Evolutionary conservation across 2,797 vertebrate genomes (phyloP), one percentile per base, ranked within the genome.

Genomic region (Parambassis ranga): DNA sequence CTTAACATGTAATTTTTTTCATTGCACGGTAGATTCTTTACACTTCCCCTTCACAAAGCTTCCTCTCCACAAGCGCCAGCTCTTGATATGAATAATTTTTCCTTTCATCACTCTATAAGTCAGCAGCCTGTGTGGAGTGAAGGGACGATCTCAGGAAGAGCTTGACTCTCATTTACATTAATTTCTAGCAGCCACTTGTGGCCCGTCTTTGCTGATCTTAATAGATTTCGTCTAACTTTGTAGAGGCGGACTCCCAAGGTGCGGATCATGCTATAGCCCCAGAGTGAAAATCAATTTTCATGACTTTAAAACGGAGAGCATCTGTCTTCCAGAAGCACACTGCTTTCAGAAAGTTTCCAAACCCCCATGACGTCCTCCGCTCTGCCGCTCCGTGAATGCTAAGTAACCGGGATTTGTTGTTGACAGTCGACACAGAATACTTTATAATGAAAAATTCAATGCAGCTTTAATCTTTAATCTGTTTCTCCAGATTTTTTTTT

Each of bases 271-370:
- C 44, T 49, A 56, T 47, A 51, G 46, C 61, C 66, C 73, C 28
- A 10, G 58, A 82, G 62, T 26, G 32, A 67, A 81, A 85, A 83
- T 85, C 73, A 51, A 78, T 86, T 65, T 77, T 65, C 67, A 72
- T 71, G 71, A 77, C 77, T 70, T 81, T 71, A 67, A 79, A 77
- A 74, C 69, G 65, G 49, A 74, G 71, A 66, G 53, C 26, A 47
- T 69, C 56, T 60, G 56, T 69, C 55, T 59, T 14, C 30, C 38
- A 65, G 49, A 72, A 71, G 46, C 37, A 53, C 58, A 75, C 31
- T 37, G 42, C 23, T 37, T 65, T 68, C 13, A 61, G 49, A 71
- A 81, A 70, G 56, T 70, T 63, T 68, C 16, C 50, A 49, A 65
- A 38, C 22, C 60, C 32, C 44, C 50, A 37, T 33, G 49, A 62